Evolutionary conservation across 2,888 invertebrate species (phyloP).

Genomic region (Erpobdella octoculata): DNA sequence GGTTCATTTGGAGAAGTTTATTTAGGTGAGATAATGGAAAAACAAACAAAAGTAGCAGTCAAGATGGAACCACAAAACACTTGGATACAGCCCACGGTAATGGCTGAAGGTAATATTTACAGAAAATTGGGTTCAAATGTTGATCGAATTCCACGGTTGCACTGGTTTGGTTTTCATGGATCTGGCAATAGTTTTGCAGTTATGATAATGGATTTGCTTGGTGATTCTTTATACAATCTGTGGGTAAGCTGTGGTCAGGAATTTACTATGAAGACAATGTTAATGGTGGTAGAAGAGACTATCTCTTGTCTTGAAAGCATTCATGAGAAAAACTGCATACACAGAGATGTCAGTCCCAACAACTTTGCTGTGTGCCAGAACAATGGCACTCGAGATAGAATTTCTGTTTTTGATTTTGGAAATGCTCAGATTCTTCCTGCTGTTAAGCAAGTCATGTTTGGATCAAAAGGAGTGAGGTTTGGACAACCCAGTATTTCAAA

Average conservation of each 20-base stretch:
- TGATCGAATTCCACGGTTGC: constrained; percentile 32
- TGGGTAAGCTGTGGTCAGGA: constrained; percentile 27
- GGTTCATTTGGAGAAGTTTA: constrained; percentile 37
- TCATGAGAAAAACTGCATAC: constrained; percentile 92
- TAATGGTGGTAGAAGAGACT: constrained; percentile 34
- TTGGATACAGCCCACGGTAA: constrained; percentile 25
- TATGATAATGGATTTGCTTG: constrained; percentile 35
- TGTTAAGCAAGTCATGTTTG: constrained; percentile 10
- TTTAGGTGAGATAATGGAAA: constrained; percentile 24
- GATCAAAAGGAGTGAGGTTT: constrained; percentile 38
- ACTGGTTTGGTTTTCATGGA: constrained; percentile 36
- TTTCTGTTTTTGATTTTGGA: constrained; percentile 52
- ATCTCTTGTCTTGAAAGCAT: constrained; percentile 64
- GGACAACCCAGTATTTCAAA: constrained; percentile 14
- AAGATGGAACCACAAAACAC: constrained; percentile 33
- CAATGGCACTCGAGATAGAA: background rate
- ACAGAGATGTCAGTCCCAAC: constrained; percentile 71
- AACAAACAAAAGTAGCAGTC: constrained; percentile 31
- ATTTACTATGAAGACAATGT: constrained; percentile 32
- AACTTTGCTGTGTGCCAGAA: constrained; percentile 50
- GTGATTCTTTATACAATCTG: constrained; percentile 31
- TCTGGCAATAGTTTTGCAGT: constrained; percentile 22
- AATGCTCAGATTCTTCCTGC: constrained; percentile 43
- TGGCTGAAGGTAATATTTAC: constrained; percentile 36
- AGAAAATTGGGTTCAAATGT: constrained; percentile 31